Base-by-base conservation (phyloP, 2,797 vertebrate species). In the Gadopsis bispinosus region DNA sequence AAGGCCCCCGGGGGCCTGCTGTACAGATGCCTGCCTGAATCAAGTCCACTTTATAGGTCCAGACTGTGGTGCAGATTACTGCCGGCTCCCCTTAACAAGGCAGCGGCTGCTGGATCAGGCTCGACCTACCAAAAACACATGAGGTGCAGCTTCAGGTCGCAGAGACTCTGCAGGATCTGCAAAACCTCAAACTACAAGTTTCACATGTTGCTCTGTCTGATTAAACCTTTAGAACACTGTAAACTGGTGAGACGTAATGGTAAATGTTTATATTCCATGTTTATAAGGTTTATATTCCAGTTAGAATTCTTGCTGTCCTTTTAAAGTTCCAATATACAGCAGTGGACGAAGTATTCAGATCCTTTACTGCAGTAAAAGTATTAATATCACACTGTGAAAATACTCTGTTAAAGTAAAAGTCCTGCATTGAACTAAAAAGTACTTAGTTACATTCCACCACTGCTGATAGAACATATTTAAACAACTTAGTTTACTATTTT, bases 31-130 rank as follows among this genome's bases (percentile, higher is more conserved):
- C 81, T 33, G 56, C 69, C 75, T 85, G 69, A 56, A 72, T 69
- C 3, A 62, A 55, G 61, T 76, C 45, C 63, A 13, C 2, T 83
- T 85, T 75, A 83, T 75, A 26, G 60, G 75, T 70, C 74, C 63
- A 65, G 66, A 59, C 75, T 29, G 37, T 0, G 41, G 29, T 13
- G 48, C 29, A 41, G 72, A 58, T 84, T 81, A 66, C n/a, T 47
- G 29, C n/a, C 11, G n/a, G 72, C 55, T 77, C 67, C 47, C 35
- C 19, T 79, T 79, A 69, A 83, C 50, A 12, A 80, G 65, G 20
- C 68, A 50, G 55, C 4, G 13, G 31, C 51, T 67, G 69, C 59
- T 3, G 54, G 65, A 65, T 33, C 45, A 53, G 71, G 70, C 72
- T 47, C 62, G 55, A 75, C 19, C 19, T 35, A 55, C 59, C 84